These are phyloP conservation scores for Plectropomus leopardus DNA, from an alignment of 2,113 vertebrate species.

Conservation along the genomic window DNA sequence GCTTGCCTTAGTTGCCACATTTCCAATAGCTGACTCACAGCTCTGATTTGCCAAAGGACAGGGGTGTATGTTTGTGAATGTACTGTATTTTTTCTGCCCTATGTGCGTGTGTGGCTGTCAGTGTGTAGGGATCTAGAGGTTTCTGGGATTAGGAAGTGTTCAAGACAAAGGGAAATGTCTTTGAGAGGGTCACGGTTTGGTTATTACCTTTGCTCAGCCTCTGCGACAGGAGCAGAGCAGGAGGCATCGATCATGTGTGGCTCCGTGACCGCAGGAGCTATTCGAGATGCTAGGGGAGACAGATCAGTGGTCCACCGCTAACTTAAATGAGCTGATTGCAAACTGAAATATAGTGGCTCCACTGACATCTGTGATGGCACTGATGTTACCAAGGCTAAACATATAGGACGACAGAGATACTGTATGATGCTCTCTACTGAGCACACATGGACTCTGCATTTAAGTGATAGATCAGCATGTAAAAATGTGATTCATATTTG, in stretches of 20 bases:
- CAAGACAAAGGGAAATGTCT: constrained; percentile 60
- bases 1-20: constrained; percentile 75
- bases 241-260: constrained; percentile 71
- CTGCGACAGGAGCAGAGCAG: constrained; percentile 36
- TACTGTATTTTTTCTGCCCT: neutral
- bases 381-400: neutral
- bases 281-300: constrained; percentile 39
- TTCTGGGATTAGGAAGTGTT: constrained; percentile 54
- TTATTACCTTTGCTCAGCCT: constrained; percentile 61
- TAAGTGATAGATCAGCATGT: neutral
- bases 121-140: constrained; percentile 30
- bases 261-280: constrained; percentile 24
- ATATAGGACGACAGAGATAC: constrained; percentile 8
- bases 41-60: constrained; percentile 63
- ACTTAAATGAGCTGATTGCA: constrained; percentile 58
- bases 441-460: neutral
- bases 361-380: constrained; percentile 16
- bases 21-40: constrained; percentile 76
- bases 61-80: constrained; percentile 34
- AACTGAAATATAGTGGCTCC: constrained; percentile 42
- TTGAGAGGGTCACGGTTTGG: constrained; percentile 55
- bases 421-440: neutral
- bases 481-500: neutral
- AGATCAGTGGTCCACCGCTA: constrained; percentile 32
- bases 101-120: constrained; percentile 6